A percentile compares a stretch with the other conserved stretches of the same genome.
Evolutionary conservation across 2,113 vertebrate genomes (phyloP).

Genomic region (Peromyscus maniculatus): DNA sequence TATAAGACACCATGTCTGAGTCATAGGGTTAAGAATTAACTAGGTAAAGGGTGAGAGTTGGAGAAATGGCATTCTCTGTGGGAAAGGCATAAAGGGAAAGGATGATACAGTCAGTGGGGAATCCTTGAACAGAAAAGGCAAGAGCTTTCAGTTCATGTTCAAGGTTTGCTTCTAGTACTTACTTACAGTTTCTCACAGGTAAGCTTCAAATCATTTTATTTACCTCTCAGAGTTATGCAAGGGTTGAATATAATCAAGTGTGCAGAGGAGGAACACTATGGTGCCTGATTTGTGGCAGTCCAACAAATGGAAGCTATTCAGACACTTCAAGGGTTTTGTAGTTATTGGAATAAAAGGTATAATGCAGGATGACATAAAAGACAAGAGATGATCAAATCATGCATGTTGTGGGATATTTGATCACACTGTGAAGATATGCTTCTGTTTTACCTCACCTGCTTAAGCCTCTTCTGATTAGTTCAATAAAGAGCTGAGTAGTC

Average conservation of each 20-base stretch:
- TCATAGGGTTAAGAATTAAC: background rate
- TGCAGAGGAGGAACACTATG: background rate
- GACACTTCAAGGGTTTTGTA: background rate
- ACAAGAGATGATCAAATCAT: background rate
- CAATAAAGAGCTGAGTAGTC: background rate
- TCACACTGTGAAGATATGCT: background rate
- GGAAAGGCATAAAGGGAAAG: background rate
- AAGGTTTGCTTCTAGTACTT: background rate
- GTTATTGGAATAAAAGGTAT: background rate
- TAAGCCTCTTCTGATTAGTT: too few species aligned
- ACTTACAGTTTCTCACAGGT: background rate
- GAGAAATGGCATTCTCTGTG: background rate
- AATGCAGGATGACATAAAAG: background rate
- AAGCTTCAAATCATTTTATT: background rate
- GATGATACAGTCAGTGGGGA: background rate
- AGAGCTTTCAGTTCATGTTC: background rate
- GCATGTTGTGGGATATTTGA: background rate
- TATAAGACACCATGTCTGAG: background rate
- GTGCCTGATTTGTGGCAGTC: background rate
- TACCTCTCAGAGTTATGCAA: background rate
- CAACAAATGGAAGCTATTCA: background rate
- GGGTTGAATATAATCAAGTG: background rate
- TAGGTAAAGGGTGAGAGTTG: background rate
- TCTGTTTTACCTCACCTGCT: background rate
- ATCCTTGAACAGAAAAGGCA: background rate